A percentile compares a stretch with the other conserved stretches of the same genome.
Conservation (phyloP, 2,888 invertebrate genomes). For the Ceriagrion tenellum region DNA sequence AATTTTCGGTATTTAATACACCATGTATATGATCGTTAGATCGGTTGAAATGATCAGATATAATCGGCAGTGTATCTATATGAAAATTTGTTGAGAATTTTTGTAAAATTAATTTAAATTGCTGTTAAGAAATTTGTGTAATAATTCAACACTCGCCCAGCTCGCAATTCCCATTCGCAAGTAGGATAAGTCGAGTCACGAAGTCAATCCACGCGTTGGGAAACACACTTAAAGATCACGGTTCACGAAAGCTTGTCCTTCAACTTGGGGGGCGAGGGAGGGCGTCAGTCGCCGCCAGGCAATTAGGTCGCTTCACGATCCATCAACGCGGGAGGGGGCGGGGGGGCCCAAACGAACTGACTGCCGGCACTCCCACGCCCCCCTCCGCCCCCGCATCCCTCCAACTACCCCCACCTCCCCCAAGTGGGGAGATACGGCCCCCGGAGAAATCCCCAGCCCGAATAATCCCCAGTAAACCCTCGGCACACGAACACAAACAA, state of each 20-base stretch:
- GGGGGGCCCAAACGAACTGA: neutral
- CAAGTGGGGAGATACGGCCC: neutral
- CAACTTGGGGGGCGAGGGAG: too few species aligned
- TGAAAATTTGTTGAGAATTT: too few species aligned
- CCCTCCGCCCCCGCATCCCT: neutral
- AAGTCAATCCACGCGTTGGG: neutral
- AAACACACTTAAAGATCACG: neutral
- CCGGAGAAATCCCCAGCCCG: neutral
- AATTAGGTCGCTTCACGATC: slow-evolving; percentile 19
- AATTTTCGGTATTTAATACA: too few species aligned
- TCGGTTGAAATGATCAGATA: too few species aligned
- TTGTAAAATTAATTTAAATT: too few species aligned
- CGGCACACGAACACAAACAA: slow-evolving; percentile 39
- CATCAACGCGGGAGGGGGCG: neutral
- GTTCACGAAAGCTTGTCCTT: neutral
- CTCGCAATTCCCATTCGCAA: neutral
- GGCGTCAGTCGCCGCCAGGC: neutral
- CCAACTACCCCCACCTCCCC: neutral
- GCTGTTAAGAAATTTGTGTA: too few species aligned
- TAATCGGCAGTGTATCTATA: too few species aligned
- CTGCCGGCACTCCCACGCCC: neutral
- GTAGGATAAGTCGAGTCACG: neutral
- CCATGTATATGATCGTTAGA: too few species aligned
- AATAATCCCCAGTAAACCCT: slow-evolving; percentile 11
- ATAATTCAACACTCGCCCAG: too few species aligned